Evolutionary conservation across 2,797 vertebrate species (phyloP), one percentile per base, ranked within the genome.

Genomic region (Melanitta fusca): DNA sequence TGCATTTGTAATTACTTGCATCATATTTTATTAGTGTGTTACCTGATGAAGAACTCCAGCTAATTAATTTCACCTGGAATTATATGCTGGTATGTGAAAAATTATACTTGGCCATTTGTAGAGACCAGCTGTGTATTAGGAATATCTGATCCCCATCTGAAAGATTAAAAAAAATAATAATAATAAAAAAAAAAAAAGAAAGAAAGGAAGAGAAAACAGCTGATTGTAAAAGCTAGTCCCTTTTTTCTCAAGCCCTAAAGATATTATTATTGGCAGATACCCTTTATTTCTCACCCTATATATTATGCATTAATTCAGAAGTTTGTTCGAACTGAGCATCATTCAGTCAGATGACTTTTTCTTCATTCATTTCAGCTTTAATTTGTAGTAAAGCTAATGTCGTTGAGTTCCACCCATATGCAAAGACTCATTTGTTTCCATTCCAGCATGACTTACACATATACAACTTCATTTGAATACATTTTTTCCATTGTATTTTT

Each of bases 1-100:
- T 97, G 96, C 95, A 96, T 97, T 96, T 97, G 97, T 97, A 98
- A 98, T 97, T 92, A 96, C 95, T 95, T 96, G 81, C 91, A 94
- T 95, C 80, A 57, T 93, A 95, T 97, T 97, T 97, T 97, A 97
- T 97, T 97, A 96, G 90, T 81, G 28, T 90, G 80, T 86, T 97
- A 97, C 96, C 94, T 97, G 96, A 95, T 84, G 84, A 96, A 93
- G 96, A 96, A 97, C 94, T 95, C 81, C 57, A 94, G 80, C 89
- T 97, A 97, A 97, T 97, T 97, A 96, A 97, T 98, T 98, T 98
- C 96, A 98, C 96, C 96, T 98, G 96, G 93, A 97, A 97, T 95
- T 97, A 88, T 84, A 86, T 32, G 53, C 56, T 17, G 83, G 68
- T 68, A 7, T 94, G 92, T 78, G 95, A 97, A 96, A 95, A 97